phyloP scores from a whole-genome alignment of 2,113 vertebrate species.

The Ancistrus triradiatus region DNA sequence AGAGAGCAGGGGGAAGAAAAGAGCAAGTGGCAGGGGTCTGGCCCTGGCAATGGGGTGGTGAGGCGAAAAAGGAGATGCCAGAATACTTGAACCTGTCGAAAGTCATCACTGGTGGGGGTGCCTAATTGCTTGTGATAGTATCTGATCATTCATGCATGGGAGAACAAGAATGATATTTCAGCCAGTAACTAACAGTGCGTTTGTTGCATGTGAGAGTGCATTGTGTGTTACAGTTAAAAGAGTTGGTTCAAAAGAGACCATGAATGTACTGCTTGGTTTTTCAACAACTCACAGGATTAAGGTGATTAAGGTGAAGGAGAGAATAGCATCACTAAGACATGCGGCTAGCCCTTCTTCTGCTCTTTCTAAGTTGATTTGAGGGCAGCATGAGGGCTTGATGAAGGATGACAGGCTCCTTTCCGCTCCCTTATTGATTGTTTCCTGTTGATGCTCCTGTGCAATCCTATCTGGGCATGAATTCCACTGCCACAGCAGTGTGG shows the following conservation, averaged over 20 bases:
- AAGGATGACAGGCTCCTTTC: slow-evolving; percentile 40
- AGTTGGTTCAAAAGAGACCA: not conserved
- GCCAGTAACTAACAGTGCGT: not conserved
- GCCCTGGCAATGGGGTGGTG: slow-evolving; percentile 33
- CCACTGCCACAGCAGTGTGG: slow-evolving; percentile 35
- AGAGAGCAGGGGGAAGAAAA: slow-evolving; percentile 23
- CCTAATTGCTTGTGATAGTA: slow-evolving; percentile 83
- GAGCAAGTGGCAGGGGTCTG: slow-evolving; percentile 7
- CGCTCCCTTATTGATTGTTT: slow-evolving; percentile 43
- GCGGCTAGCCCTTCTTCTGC: slow-evolving; percentile 6
- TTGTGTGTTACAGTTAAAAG: too few relatives aligned
- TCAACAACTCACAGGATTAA: not conserved
- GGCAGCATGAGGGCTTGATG: slow-evolving; percentile 37
- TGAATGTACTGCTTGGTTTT: not conserved
- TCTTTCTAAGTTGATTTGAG: not conserved
- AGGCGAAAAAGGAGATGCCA: slow-evolving; percentile 58
- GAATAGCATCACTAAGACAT: slow-evolving; percentile 23
- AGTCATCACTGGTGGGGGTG: slow-evolving; percentile 66
- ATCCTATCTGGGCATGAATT: slow-evolving; percentile 39
- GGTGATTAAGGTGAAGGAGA: not conserved
- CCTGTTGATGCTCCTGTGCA: slow-evolving; percentile 41
- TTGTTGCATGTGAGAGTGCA: too few relatives aligned
- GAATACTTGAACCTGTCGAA: slow-evolving; percentile 81
- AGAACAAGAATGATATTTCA: slow-evolving; percentile 56
- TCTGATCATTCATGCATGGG: slow-evolving; percentile 75